Base-by-base conservation (phyloP, 2,888 invertebrate genomes). In the Zootermopsis nevadensis region DNA sequence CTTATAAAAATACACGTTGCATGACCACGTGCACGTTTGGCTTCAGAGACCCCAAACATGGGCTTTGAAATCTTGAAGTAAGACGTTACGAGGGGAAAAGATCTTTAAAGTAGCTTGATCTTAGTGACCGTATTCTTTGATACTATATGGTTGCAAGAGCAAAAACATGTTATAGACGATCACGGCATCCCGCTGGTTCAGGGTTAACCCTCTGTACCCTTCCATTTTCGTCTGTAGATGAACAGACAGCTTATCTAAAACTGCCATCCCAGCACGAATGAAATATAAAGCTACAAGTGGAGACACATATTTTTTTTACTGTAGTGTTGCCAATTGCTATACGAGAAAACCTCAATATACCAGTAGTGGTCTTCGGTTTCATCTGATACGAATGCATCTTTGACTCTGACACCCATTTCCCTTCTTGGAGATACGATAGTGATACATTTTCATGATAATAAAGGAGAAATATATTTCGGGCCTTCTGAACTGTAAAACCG, bases 111-210 rank as follows among this genome's bases (percentile, higher is more conserved):
- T 48, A 53, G 77, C 33, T 55, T 77, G 48, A 77, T n/a, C 76
- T 76, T 76, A 55, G 24, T 77, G 53, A 33, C 55, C 55, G 31
- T 53, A 31, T 79, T 66, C 79, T 66, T 66, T 79, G 79, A 79
- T 66, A 66, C 60, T 79, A 35, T 33, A 66, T 35, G 35, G 55
- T 66, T 66, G 22, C 55, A 33, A 33, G 8, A 66, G 79, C 15
- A n/a, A 27, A 38, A 38, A 79, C 35, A 60, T 35, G 35, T 24
- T 55, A 74, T 74, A 22, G 19, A 42, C 66, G 79, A 79, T 79
- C 79, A 79, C 35, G 60, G 31, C 55, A 24, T 38, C 66, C 60
- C 60, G 27, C 69, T 74, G 74, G n/a, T 38, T 38, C 38, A 38
- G 33, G 38, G 38, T 74, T 24, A 74, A 74, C 0, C 38, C 77